Evolutionary conservation across 23 tunicate species (phyloP).

Genomic region (Oikopleura dioica): DNA sequence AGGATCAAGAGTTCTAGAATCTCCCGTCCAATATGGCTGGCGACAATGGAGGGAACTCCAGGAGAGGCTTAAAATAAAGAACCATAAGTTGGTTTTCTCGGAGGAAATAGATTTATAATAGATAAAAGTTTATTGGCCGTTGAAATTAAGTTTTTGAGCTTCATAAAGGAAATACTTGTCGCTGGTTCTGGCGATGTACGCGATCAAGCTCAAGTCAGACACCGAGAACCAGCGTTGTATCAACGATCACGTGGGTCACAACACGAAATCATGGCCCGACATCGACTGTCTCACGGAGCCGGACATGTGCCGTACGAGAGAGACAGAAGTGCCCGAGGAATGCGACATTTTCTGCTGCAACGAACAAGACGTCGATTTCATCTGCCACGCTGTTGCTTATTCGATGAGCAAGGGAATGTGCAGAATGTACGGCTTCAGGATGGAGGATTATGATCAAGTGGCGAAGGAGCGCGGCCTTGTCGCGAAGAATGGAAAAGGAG

Average conservation of each 20-base stretch:
- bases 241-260: slow-evolving; percentile 7
- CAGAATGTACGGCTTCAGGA: neutral
- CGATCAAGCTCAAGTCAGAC: slow-evolving; percentile 7
- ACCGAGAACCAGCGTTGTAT: neutral
- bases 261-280: neutral
- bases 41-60: too few relatives aligned
- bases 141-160: too few relatives aligned
- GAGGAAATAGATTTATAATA: too few relatives aligned
- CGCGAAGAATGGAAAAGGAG: neutral
- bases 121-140: too few relatives aligned
- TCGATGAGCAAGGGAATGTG: neutral
- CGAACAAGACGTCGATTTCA: neutral
- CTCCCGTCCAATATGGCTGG: too few relatives aligned
- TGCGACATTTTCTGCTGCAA: neutral
- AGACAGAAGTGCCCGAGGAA: slow-evolving; percentile 4
- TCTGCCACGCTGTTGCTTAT: neutral
- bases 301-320: neutral
- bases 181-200: slow-evolving; percentile 9
- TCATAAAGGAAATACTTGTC: neutral
- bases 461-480: neutral
- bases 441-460: neutral
- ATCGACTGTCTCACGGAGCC: neutral
- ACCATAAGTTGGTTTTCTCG: too few relatives aligned
- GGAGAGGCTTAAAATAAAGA: too few relatives aligned
- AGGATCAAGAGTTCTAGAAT: too few relatives aligned